These are phyloP conservation scores for Gnathonemus longibarbis DNA, from an alignment of 2,113 vertebrate species.

Conservation along the genomic window DNA sequence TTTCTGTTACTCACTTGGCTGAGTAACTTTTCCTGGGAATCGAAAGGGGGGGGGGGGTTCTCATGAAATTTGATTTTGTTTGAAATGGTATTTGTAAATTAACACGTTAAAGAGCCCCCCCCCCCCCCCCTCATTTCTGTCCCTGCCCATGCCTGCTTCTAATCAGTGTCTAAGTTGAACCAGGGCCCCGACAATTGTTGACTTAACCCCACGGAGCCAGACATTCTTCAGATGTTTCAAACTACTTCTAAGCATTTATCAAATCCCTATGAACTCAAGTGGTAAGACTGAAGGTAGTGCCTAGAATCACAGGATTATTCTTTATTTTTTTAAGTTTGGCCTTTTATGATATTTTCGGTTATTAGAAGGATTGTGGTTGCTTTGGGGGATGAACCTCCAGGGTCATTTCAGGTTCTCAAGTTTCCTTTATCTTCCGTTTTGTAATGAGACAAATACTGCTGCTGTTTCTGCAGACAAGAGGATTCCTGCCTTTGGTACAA, in stretches of 20 bases:
- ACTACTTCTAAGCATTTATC: slow-evolving; percentile 18
- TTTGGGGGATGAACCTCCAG: background rate
- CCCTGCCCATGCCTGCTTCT: background rate
- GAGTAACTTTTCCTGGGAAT: background rate
- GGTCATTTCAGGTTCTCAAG: background rate
- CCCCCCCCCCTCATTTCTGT: background rate
- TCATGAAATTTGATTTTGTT: background rate
- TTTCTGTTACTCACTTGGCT: background rate
- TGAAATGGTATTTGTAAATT: background rate
- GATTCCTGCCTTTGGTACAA: background rate
- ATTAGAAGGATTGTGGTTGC: background rate
- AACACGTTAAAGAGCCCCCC: background rate
- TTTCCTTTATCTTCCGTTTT: too few relatives aligned
- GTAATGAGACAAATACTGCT: background rate
- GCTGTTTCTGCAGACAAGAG: background rate
- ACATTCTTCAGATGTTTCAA: slow-evolving; percentile 26
- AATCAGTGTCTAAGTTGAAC: background rate
- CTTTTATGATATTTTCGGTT: background rate
- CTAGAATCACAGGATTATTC: background rate
- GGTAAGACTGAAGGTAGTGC: background rate
- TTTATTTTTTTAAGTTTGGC: background rate
- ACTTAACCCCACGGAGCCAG: slow-evolving; percentile 29
- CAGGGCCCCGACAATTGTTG: slow-evolving; percentile 15
- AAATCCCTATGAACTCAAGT: slow-evolving; percentile 6
- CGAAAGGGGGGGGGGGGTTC: background rate